Conservation (phyloP, 2,888 invertebrate species). For the Dusona sp. region DNA sequence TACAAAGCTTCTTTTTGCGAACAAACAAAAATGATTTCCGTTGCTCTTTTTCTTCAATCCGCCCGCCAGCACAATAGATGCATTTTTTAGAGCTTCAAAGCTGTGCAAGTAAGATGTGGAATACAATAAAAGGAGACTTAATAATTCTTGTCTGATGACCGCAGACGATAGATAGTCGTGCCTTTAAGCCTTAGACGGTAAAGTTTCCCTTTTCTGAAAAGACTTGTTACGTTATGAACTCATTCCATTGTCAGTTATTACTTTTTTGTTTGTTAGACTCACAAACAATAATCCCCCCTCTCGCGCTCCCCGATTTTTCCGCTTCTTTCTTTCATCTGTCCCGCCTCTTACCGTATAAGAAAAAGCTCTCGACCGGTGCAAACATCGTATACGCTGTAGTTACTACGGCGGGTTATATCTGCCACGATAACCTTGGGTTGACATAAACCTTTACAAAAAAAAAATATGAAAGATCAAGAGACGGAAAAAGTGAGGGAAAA, state of each 20-base stretch:
- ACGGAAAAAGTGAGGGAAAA: background rate
- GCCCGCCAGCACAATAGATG: background rate
- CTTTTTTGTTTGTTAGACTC: constrained; percentile 24
- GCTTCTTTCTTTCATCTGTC: background rate
- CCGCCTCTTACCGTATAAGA: background rate
- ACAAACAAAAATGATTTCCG: background rate
- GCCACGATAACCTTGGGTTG: background rate
- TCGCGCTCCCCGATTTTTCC: constrained; percentile 34
- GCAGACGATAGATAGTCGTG: constrained; percentile 42
- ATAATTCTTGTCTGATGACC: constrained; percentile 25
- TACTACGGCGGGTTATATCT: background rate
- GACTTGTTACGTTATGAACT: constrained; percentile 15
- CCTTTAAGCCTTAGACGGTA: constrained; percentile 35
- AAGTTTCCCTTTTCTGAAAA: constrained; percentile 23
- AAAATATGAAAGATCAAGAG: background rate
- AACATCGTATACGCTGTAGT: background rate
- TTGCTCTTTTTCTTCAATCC: background rate
- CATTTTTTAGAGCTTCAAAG: constrained; percentile 17
- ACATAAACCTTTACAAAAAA: background rate
- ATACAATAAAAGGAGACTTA: constrained; percentile 14
- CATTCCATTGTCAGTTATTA: constrained; percentile 29
- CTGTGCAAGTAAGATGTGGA: constrained; percentile 10
- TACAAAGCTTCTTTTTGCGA: background rate
- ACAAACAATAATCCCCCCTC: constrained; percentile 41
- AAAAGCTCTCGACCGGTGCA: constrained; percentile 38